Evolutionary conservation across 2,113 vertebrate genomes (phyloP).

Genomic region (Apeltes quadracus): DNA sequence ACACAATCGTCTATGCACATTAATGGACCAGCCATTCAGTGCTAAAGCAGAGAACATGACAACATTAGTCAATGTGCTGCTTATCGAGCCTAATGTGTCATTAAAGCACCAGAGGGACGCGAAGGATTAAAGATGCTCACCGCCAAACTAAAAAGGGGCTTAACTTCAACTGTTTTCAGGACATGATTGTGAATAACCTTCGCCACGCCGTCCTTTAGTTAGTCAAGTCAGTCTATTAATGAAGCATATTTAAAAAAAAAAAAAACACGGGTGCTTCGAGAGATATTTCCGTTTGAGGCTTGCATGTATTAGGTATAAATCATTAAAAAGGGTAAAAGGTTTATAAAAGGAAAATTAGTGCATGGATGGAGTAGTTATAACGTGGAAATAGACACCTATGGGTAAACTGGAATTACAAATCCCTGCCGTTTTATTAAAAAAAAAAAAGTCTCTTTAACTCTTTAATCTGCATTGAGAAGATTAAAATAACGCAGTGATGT

Average conservation of each 20-base stretch:
- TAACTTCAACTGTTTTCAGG: constrained; percentile 50
- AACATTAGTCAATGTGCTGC: constrained; percentile 68
- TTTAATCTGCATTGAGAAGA: constrained; percentile 67
- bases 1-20: constrained; percentile 26
- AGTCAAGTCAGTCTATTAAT: neutral
- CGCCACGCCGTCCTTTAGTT: neutral
- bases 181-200: constrained; percentile 24
- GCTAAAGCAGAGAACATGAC: constrained; percentile 55
- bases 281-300: neutral
- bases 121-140: constrained; percentile 60
- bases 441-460: constrained; percentile 45
- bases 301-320: neutral
- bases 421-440: constrained; percentile 58
- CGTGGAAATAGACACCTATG: constrained; percentile 7
- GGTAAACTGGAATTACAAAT: constrained; percentile 37
- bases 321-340: neutral
- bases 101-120: constrained; percentile 66
- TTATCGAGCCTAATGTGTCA: constrained; percentile 70
- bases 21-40: constrained; percentile 33
- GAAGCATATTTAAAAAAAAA: neutral
- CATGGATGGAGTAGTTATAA: neutral
- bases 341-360: neutral
- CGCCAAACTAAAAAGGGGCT: constrained; percentile 41
- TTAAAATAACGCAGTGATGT: constrained; percentile 52
- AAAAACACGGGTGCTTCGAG: neutral